Conservation (phyloP, 2,888 invertebrate genomes). For the Cenopis cana region DNA sequence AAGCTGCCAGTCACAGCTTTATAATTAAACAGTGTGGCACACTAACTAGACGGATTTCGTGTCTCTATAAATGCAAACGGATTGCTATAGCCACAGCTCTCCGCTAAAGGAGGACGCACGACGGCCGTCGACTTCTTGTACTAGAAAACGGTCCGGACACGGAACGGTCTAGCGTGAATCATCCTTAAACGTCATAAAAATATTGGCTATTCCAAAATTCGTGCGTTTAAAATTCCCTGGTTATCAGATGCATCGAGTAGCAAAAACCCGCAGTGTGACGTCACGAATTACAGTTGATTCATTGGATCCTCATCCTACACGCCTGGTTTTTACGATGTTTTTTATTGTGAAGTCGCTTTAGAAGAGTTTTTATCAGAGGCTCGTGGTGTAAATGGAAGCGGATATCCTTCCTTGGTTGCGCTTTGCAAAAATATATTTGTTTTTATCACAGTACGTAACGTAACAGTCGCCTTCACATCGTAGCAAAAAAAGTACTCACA, state of each 20-base stretch:
- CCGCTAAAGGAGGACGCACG: too few species aligned
- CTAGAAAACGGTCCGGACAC: too few species aligned
- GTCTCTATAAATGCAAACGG: too few species aligned
- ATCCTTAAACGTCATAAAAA: neutral
- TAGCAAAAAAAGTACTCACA: neutral
- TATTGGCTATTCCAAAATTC: neutral
- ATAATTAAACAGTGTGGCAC: too few species aligned
- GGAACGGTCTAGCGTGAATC: too few species aligned
- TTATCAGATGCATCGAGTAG: conserved; percentile 3
- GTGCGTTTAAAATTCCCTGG: conserved; percentile 5
- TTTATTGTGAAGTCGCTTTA: conserved; percentile 44
- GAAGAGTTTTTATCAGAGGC: conserved; percentile 55
- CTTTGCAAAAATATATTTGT: conserved; percentile 55
- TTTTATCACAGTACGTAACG: conserved; percentile 1
- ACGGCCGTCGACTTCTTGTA: too few species aligned
- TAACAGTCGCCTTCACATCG: neutral
- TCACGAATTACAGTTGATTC: conserved; percentile 24
- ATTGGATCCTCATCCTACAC: neutral
- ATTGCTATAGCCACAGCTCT: too few species aligned
- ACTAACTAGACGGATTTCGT: too few species aligned
- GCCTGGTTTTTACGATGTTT: conserved; percentile 25
- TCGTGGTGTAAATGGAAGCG: conserved; percentile 40
- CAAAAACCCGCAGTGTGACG: neutral
- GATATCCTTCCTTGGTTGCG: conserved; percentile 34
- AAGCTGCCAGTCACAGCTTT: too few species aligned